Evolutionary conservation across 1,140 invertebrate species (phyloP), one percentile per base, ranked within the genome.

Genomic region (Anastatus disparis): DNA sequence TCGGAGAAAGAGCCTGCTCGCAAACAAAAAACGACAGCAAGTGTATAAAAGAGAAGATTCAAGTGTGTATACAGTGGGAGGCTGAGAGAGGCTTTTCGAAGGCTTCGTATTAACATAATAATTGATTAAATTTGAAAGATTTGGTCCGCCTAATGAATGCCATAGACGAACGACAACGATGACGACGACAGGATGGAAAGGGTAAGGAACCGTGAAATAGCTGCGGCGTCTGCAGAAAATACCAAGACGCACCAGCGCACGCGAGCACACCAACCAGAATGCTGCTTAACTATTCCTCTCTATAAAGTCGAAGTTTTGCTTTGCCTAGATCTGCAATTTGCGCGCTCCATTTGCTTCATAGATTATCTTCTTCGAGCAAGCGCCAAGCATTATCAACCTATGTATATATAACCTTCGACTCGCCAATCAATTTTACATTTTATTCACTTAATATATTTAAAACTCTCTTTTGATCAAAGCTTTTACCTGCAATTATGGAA

Each of bases 91-190:
- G 67, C 69, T 75, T 76, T 72, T 75, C 74, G 72, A 77, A 75
- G 75, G 78, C 53, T 75, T 48, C 74, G 74, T 73, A 75, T 78
- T 77, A 78, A 74, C 75, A 80, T 80, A 75, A 79, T 79, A 80
- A 80, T 80, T 79, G 77, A 80, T 80, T 79, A 76, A 79, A 80
- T 80, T 80, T 77, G 72, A 75, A 72, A 74, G 76, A 77, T 77
- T 77, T 78, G 77, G 78, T 75, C 69, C 72, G 74, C 69, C 76
- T 79, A 80, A 80, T 76, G 76, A 80, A 80, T 71, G 73, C 76
- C 61, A 74, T 72, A 70, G 77, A 76, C n/a, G 69, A 76, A 22
- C 73, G 76, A n/a, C n/a, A n/a, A n/a, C n/a, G n/a, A n/a, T n/a
- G n/a, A n/a, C n/a, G n/a, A n/a, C n/a, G n/a, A 76, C 73, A 75